phyloP scores from a whole-genome alignment of 2,888 invertebrate genomes.

The Mythimna albipuncta region DNA sequence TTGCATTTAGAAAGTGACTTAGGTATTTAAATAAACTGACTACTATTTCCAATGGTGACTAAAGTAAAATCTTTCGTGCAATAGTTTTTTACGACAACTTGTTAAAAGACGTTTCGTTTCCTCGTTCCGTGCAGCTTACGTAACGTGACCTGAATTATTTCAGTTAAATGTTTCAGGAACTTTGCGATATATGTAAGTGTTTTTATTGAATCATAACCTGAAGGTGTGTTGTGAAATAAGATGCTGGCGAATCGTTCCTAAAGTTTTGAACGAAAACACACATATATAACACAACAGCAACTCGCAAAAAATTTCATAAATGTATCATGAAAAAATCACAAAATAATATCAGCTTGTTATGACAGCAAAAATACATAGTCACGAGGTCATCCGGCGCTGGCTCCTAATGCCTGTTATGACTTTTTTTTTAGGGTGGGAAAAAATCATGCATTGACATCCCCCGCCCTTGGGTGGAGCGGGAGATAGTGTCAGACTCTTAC shows the following conservation, averaged over 20 bases:
- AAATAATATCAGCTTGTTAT: no score
- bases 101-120: slow-evolving; percentile 43
- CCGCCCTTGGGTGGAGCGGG: no score
- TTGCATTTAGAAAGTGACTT: neutral
- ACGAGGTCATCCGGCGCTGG: no score
- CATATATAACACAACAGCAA: no score
- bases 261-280: neutral
- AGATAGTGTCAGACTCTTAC: no score
- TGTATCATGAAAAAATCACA: no score
- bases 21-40: neutral
- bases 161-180: slow-evolving; percentile 32
- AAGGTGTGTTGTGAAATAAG: slow-evolving; percentile 1
- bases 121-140: slow-evolving; percentile 31
- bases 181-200: slow-evolving; percentile 19
- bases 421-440: no score
- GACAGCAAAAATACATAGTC: no score
- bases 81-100: slow-evolving; percentile 43
- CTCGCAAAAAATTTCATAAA: no score
- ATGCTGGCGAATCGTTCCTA: neutral
- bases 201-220: slow-evolving; percentile 34
- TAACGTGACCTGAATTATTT: slow-evolving; percentile 54
- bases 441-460: no score
- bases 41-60: neutral
- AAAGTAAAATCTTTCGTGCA: slow-evolving; percentile 17
- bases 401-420: no score